These are phyloP conservation scores for Oryctes rhinoceros DNA, from an alignment of 1,140 invertebrate genomes.

Conservation along the genomic window DNA sequence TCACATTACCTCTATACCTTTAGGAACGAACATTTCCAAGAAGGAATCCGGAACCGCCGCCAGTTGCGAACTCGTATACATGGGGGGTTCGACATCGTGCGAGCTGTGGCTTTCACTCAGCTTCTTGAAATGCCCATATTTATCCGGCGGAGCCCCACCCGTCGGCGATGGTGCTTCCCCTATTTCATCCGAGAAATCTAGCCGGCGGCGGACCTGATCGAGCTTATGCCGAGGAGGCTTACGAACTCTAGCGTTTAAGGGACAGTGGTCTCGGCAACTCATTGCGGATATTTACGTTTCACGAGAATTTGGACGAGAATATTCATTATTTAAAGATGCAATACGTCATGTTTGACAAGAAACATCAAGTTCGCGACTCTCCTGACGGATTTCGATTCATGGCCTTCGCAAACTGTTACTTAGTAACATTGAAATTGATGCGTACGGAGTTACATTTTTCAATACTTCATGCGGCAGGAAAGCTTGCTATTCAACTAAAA, in stretches of 20 bases:
- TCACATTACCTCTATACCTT: background rate
- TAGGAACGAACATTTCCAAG: background rate
- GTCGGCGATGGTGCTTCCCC: background rate
- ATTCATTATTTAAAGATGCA: conserved; percentile 1
- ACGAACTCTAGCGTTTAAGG: background rate
- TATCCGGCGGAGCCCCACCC: background rate
- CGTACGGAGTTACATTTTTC: background rate
- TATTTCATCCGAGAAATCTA: background rate
- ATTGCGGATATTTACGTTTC: conserved; percentile 4
- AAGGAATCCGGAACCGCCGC: conserved; percentile 13
- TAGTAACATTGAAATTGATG: background rate
- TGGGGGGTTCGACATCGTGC: background rate
- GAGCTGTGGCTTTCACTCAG: background rate
- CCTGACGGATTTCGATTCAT: background rate
- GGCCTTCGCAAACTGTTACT: background rate
- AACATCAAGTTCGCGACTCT: background rate
- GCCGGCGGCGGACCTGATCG: background rate
- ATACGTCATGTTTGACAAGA: conserved; percentile 13
- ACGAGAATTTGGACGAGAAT: conserved; percentile 18
- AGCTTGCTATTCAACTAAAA: no score
- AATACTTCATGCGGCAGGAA: no score
- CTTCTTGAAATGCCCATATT: background rate
- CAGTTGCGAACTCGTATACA: background rate
- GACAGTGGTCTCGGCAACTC: background rate
- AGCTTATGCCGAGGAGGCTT: background rate